A percentile compares a stretch with the other conserved stretches of the same genome.
Conservation (phyloP, 2,797 vertebrate genomes). For the Darevskia mixta region DNA sequence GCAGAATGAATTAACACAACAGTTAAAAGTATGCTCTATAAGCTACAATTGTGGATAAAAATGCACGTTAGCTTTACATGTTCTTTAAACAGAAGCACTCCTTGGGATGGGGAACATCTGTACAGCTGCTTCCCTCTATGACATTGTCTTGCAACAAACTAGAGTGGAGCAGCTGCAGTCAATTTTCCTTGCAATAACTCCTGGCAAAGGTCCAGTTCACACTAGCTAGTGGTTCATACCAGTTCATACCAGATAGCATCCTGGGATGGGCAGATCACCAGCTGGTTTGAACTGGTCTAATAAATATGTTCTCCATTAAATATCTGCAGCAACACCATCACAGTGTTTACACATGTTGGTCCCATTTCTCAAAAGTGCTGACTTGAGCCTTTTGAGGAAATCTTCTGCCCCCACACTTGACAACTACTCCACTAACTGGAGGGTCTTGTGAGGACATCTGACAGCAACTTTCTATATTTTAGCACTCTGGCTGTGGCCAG, state of each 20-base stretch:
- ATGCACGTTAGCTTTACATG: too few species aligned
- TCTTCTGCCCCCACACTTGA: neutral
- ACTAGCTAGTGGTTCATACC: neutral
- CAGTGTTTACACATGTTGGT: neutral
- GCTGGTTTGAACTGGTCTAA: neutral
- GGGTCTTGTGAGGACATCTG: neutral
- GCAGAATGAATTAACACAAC: too few species aligned
- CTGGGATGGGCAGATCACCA: neutral
- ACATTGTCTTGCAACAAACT: neutral
- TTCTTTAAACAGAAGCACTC: neutral
- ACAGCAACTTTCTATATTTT: neutral
- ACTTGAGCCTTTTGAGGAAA: conserved; percentile 21
- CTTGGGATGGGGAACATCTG: neutral
- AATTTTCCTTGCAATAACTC: neutral
- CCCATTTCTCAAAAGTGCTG: conserved; percentile 1
- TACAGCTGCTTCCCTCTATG: neutral
- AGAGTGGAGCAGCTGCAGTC: too few species aligned
- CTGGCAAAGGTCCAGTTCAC: neutral
- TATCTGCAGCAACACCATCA: fast-evolving
- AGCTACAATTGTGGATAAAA: too few species aligned
- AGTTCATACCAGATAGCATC: neutral
- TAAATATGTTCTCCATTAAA: neutral
- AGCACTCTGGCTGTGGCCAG: neutral
- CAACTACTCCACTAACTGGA: neutral
- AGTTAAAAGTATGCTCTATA: too few species aligned